phyloP scores from a whole-genome alignment of 2,888 invertebrate genomes.

The Andrena flavipes region DNA sequence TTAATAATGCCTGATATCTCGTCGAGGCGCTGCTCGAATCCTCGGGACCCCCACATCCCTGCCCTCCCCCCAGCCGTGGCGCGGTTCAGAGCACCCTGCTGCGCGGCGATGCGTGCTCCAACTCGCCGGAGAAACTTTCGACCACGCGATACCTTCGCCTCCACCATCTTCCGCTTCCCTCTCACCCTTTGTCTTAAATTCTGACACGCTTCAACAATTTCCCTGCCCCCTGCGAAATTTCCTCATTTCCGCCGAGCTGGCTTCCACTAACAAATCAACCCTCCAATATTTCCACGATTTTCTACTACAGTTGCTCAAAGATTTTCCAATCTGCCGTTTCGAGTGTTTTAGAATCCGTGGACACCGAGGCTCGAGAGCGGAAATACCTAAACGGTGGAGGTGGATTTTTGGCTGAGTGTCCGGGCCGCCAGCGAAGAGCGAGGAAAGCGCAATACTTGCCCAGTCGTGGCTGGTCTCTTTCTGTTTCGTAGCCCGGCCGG shows the following conservation, averaged over 20 bases:
- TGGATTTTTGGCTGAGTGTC: background rate
- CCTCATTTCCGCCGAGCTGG: too few relatives aligned
- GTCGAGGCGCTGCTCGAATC: constrained; percentile 64
- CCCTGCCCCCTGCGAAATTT: background rate
- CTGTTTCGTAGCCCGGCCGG: constrained; percentile 32
- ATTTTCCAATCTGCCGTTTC: too few relatives aligned
- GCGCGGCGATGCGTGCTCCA: constrained; percentile 76
- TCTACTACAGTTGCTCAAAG: too few relatives aligned
- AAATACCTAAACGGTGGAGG: background rate
- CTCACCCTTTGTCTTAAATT: background rate
- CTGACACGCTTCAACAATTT: background rate
- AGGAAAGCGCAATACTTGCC: constrained; percentile 56
- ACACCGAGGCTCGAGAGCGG: too few relatives aligned
- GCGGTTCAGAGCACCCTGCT: constrained; percentile 65
- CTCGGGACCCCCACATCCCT: constrained; percentile 48
- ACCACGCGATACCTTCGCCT: constrained; percentile 26
- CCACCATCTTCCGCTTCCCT: background rate
- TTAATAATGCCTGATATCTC: constrained; percentile 84
- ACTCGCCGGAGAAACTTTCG: constrained; percentile 68
- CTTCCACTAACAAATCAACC: too few relatives aligned
- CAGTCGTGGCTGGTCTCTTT: constrained; percentile 37
- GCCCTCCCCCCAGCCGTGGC: constrained; percentile 18
- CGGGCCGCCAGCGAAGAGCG: background rate
- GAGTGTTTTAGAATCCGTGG: too few relatives aligned
- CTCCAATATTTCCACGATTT: too few relatives aligned